Conservation (phyloP, 2,113 vertebrate species). For the Argyrosomus japonicus region DNA sequence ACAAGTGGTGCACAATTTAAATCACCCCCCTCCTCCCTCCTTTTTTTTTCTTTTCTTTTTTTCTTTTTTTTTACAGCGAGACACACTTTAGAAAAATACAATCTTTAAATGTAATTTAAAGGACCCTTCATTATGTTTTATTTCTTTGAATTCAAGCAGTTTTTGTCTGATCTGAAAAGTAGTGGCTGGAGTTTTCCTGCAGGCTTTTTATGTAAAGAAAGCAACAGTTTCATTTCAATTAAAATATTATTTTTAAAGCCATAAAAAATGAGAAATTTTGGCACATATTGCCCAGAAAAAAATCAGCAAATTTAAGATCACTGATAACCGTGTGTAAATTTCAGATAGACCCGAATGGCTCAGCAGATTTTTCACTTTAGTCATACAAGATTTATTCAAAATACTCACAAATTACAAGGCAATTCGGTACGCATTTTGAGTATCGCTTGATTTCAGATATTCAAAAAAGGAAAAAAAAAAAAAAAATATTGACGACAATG, state of each 20-base stretch:
- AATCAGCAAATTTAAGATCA: neutral
- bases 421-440: slow-evolving; percentile 81
- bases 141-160: neutral
- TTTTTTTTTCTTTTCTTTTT: neutral
- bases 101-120: neutral
- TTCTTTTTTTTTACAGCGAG: neutral
- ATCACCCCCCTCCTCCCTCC: too few relatives aligned
- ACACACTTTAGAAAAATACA: slow-evolving; percentile 17
- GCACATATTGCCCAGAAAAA: neutral
- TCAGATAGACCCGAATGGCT: slow-evolving; percentile 28
- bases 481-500: slow-evolving; percentile 69
- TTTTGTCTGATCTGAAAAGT: neutral
- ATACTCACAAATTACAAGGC: slow-evolving; percentile 83
- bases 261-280: neutral
- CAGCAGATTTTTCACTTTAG: slow-evolving; percentile 62
- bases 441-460: slow-evolving; percentile 75
- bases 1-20: slow-evolving; percentile 41
- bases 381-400: slow-evolving; percentile 83
- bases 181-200: neutral
- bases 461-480: slow-evolving; percentile 62
- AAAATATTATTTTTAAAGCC: slow-evolving; percentile 4
- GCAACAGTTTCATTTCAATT: slow-evolving; percentile 4
- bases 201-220: neutral
- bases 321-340: neutral
- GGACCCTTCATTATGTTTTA: neutral